Evolutionary conservation across 2,888 invertebrate species (phyloP).

Genomic region (Leucophenga maculata): DNA sequence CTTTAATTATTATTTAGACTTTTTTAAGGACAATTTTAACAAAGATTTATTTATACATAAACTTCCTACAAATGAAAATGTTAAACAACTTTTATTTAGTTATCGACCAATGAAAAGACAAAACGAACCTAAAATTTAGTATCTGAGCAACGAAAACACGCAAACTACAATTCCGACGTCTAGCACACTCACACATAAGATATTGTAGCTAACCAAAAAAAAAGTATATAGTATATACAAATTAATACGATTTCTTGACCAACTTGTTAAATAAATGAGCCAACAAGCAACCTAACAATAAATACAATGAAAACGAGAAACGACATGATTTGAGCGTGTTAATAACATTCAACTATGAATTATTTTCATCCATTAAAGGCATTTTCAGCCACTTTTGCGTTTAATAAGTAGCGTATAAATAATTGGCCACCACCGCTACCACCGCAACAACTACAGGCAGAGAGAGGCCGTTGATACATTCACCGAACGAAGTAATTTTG

Average conservation of each 20-base stretch:
- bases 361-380: constrained; percentile 37
- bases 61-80: too few relatives aligned
- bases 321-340: constrained; percentile 14
- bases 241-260: not conserved
- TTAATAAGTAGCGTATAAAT: constrained; percentile 56
- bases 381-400: constrained; percentile 24
- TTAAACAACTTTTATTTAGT: too few relatives aligned
- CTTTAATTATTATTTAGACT: too few relatives aligned
- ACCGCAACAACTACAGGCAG: constrained; percentile 4
- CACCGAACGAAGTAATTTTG: constrained; percentile 7
- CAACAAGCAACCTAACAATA: not conserved
- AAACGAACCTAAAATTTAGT: not conserved
- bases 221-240: not conserved
- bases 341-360: constrained; percentile 32
- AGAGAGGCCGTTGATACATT: too few relatives aligned
- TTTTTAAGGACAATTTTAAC: too few relatives aligned
- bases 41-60: too few relatives aligned
- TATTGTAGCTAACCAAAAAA: not conserved
- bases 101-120: constrained; percentile 24
- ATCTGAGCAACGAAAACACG: too few relatives aligned
- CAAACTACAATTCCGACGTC: not conserved
- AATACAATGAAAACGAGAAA: not conserved
- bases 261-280: constrained; percentile 14
- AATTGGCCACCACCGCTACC: constrained; percentile 47
- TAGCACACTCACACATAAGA: constrained; percentile 9